Conservation (phyloP, 2,113 vertebrate genomes). For the Trochalopteron elliotii region DNA sequence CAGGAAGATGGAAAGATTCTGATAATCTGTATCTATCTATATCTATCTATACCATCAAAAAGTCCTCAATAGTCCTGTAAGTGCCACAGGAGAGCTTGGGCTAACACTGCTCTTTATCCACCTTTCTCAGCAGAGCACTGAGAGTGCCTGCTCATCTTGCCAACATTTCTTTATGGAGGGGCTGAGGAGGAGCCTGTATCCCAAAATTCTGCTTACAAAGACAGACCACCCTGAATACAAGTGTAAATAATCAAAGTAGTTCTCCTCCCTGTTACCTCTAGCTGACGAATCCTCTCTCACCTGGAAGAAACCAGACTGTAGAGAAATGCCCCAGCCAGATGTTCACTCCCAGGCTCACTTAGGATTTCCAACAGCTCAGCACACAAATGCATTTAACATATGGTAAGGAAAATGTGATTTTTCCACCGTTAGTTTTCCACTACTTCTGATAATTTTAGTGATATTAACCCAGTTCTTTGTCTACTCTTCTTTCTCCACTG, state of each 20-base stretch:
- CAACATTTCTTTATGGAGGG: neutral
- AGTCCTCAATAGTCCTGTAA: neutral
- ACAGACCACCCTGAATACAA: neutral
- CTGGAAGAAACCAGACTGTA: neutral
- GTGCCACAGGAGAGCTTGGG: neutral
- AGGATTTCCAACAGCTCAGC: constrained; percentile 28
- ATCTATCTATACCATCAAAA: neutral
- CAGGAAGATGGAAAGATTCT: neutral
- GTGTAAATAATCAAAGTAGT: neutral
- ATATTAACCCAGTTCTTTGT: constrained; percentile 9
- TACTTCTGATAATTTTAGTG: constrained; percentile 22
- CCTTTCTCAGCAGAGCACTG: neutral
- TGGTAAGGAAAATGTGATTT: constrained; percentile 4
- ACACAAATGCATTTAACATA: neutral
- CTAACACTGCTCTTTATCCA: neutral
- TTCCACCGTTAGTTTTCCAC: constrained; percentile 38
- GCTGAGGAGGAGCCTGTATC: accelerated
- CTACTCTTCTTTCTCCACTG: neutral
- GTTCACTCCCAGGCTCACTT: neutral
- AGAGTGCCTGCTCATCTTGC: neutral
- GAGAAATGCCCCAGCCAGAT: constrained; percentile 3
- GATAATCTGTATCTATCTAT: neutral
- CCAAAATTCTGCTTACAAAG: neutral
- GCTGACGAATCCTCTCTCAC: neutral
- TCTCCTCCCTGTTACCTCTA: neutral